Evolutionary conservation across 2,797 vertebrate species (phyloP).

Genomic region (Neopelma chrysocephalum): DNA sequence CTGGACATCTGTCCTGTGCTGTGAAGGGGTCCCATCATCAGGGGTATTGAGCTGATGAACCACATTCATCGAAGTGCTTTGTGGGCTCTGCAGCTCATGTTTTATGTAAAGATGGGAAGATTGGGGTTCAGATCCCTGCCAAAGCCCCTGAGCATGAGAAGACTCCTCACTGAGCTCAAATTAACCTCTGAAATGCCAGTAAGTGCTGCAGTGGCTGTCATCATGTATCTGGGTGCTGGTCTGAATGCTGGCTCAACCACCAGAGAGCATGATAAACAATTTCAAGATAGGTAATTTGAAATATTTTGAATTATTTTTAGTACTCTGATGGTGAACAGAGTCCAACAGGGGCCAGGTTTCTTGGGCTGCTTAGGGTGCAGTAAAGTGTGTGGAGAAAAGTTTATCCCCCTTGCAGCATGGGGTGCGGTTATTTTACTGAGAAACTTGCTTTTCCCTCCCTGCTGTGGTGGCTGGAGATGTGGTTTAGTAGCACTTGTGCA

Average conservation of each 20-base stretch:
- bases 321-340: background rate
- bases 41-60: background rate
- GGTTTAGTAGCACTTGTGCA: background rate
- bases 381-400: background rate
- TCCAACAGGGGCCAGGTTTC: background rate
- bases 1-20: background rate
- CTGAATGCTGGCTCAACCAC: background rate
- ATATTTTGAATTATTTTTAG: background rate
- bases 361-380: background rate
- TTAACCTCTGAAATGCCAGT: background rate
- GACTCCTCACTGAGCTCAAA: background rate
- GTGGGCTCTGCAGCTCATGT: background rate
- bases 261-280: background rate
- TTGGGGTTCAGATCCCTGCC: fast-evolving
- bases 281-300: background rate
- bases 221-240: background rate
- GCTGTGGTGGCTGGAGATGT: background rate
- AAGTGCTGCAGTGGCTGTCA: background rate
- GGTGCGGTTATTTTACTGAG: background rate
- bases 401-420: background rate
- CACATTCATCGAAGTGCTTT: background rate
- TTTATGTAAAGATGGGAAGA: background rate
- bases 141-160: background rate
- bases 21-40: background rate
- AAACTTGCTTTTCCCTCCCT: background rate